These are phyloP conservation scores for Palythoa grandis DNA, from an alignment of 92 coral and sea anemone genomes.

Conservation along the genomic window DNA sequence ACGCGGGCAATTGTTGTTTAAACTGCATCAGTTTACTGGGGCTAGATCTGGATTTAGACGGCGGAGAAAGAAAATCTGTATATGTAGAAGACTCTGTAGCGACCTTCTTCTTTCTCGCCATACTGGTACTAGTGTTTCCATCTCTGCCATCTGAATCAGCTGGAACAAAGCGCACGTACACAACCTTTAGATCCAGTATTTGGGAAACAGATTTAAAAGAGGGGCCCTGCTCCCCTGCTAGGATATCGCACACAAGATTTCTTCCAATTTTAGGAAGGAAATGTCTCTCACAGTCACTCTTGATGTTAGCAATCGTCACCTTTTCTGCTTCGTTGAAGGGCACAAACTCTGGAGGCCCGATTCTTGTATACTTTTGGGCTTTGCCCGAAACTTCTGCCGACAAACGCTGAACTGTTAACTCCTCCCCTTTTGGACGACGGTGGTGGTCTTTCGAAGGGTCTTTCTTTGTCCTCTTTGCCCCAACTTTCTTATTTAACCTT, in stretches of 20 bases:
- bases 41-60: not conserved
- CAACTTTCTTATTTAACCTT: conserved; percentile 34
- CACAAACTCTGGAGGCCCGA: conserved; percentile 39
- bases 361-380: conserved; percentile 39
- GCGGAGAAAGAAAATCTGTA: not conserved
- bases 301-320: conserved; percentile 43
- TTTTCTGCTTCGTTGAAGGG: conserved; percentile 33
- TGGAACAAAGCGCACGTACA: too few species aligned
- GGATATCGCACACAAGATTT: conserved; percentile 20
- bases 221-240: too few species aligned
- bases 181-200: too few species aligned
- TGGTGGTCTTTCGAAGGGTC: conserved; percentile 29
- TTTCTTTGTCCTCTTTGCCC: conserved; percentile 37
- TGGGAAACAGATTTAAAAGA: too few species aligned
- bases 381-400: conserved; percentile 43
- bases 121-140: not conserved
- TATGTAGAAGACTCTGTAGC: not conserved
- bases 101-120: not conserved
- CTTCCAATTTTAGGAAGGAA: conserved; percentile 25
- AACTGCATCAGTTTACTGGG: not conserved
- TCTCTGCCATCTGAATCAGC: conserved; percentile 18
- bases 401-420: conserved; percentile 42
- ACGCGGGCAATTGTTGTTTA: not conserved
- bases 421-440: not conserved
- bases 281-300: conserved; percentile 43